A percentile compares a stretch with the other conserved stretches of the same genome.
Evolutionary conservation across 1,140 invertebrate genomes (phyloP).

Genomic region (Teleopsis dalmanni): DNA sequence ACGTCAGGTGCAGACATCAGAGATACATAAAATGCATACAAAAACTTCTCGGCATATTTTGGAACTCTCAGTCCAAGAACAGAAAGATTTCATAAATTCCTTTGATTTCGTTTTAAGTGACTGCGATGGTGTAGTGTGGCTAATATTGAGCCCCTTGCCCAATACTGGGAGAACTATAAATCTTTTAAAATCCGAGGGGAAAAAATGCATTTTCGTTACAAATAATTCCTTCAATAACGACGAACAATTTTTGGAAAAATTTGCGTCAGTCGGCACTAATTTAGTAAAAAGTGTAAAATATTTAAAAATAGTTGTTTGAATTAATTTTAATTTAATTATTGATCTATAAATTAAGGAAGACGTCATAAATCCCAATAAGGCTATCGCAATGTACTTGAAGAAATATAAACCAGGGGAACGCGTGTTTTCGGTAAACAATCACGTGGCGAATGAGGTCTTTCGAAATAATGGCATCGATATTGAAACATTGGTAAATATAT

Average conservation of each 20-base stretch:
- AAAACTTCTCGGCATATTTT: constrained; percentile 10
- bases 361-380: constrained; percentile 32
- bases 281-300: constrained; percentile 8
- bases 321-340: neutral
- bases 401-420: constrained; percentile 20
- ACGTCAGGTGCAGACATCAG: too few species aligned
- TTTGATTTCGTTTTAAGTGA: constrained; percentile 37
- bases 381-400: constrained; percentile 30
- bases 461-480: constrained; percentile 31
- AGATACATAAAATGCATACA: too few species aligned
- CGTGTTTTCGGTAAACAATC: constrained; percentile 29
- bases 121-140: constrained; percentile 54
- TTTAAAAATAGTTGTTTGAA: neutral
- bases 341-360: constrained; percentile 17
- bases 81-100: constrained; percentile 28
- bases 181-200: constrained; percentile 51
- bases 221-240: constrained; percentile 53
- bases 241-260: constrained; percentile 22
- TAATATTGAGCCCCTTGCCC: constrained; percentile 33
- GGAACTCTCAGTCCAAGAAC: constrained; percentile 10
- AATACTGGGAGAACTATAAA: constrained; percentile 48
- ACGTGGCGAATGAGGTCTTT: constrained; percentile 31
- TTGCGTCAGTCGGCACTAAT: neutral
- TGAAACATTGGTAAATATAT: constrained; percentile 27
- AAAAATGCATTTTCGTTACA: constrained; percentile 59